These are phyloP conservation scores for Physocephala rufipes DNA, from an alignment of 2,888 invertebrate species.

Conservation along the genomic window DNA sequence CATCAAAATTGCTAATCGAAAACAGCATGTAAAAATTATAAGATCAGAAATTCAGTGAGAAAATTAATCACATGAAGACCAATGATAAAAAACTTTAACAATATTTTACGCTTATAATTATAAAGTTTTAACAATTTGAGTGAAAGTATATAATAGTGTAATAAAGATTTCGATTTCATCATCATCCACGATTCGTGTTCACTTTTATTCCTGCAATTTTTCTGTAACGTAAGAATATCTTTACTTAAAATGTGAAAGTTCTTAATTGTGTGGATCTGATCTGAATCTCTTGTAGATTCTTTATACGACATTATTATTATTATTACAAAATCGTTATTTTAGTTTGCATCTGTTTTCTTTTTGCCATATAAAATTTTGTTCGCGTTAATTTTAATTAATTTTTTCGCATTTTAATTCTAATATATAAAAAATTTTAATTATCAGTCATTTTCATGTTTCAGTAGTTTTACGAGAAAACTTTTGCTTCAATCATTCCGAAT, in stretches of 20 bases:
- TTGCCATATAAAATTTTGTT: conserved; percentile 30
- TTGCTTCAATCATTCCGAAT: conserved; percentile 23
- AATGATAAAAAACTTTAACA: neutral
- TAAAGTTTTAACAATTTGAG: neutral
- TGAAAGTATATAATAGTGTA: no score
- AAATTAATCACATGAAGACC: neutral
- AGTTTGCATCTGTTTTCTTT: conserved; percentile 13
- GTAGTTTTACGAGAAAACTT: conserved; percentile 25
- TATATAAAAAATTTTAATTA: conserved; percentile 39
- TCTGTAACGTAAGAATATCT: neutral
- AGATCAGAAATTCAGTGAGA: no score
- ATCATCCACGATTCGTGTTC: no score
- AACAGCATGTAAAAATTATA: no score
- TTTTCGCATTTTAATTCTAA: conserved; percentile 31
- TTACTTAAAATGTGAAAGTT: neutral
- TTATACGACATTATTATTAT: no score
- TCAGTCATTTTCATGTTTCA: conserved; percentile 38
- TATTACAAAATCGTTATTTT: conserved; percentile 5
- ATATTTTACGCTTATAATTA: neutral
- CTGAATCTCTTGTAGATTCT: no score
- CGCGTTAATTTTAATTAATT: conserved; percentile 25
- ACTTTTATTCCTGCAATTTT: no score
- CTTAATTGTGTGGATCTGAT: neutral
- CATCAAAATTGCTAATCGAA: no score
- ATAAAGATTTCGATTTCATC: no score